phyloP scores from a whole-genome alignment of 2,888 invertebrate genomes.

The Saturnia pavonia region DNA sequence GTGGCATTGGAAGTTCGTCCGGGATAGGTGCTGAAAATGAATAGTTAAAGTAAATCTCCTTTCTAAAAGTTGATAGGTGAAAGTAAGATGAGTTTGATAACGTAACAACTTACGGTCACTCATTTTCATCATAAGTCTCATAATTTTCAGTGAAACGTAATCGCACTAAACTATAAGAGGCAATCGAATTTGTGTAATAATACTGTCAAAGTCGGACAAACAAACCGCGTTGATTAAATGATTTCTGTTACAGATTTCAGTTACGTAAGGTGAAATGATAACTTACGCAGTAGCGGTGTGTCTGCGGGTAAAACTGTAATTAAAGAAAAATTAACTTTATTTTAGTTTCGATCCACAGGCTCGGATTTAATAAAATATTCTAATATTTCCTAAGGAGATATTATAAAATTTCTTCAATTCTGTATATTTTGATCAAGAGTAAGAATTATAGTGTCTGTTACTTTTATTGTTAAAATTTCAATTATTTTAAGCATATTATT shows the following conservation, averaged over 20 bases:
- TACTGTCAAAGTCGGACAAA: background rate
- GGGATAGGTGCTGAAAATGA: slow-evolving; percentile 38
- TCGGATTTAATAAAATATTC: background rate
- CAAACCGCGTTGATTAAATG: too few species aligned
- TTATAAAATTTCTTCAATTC: background rate
- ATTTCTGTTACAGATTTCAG: background rate
- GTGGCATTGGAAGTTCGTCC: slow-evolving; percentile 34
- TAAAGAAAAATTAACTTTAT: slow-evolving; percentile 13
- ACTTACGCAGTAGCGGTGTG: slow-evolving; percentile 28
- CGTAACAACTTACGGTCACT: too few species aligned
- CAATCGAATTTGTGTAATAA: background rate
- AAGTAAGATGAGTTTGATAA: background rate
- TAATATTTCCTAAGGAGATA: background rate
- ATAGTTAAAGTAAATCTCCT: background rate
- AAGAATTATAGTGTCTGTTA: too few species aligned
- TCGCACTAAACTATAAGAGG: background rate
- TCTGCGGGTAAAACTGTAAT: slow-evolving; percentile 26
- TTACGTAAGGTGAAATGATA: background rate
- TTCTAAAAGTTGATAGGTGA: background rate
- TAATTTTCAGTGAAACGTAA: too few species aligned
- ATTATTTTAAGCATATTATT: too few species aligned
- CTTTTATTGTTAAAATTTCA: too few species aligned
- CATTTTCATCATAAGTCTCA: too few species aligned
- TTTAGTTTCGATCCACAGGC: background rate
- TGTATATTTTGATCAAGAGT: background rate